Conservation (phyloP, 2,113 vertebrate species). For the Elachura formosa region DNA sequence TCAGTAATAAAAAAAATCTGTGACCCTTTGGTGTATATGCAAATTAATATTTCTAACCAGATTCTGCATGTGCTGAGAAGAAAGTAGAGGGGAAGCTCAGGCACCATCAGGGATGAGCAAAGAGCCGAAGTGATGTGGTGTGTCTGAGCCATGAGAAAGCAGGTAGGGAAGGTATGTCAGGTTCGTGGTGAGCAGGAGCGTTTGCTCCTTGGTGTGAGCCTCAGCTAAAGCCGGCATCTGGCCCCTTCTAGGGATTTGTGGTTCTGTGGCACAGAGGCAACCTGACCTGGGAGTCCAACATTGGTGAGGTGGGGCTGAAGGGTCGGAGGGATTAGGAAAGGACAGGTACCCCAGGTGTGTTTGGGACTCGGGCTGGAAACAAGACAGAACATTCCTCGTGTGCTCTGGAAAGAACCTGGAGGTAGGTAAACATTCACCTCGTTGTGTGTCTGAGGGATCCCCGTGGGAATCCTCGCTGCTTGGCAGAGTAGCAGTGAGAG, state of each 20-base stretch:
- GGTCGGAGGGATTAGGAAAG: neutral
- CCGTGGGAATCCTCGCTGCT: fast-evolving
- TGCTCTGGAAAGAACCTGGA: neutral
- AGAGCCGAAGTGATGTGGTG: fast-evolving
- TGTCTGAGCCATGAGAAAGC: fast-evolving
- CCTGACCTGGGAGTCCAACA: neutral
- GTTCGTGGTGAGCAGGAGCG: neutral
- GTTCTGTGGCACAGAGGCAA: fast-evolving
- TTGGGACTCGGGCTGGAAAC: neutral
- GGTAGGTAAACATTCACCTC: fast-evolving
- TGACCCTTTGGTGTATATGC: neutral
- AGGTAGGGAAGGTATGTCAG: fast-evolving
- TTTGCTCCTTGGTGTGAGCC: neutral
- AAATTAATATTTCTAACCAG: neutral
- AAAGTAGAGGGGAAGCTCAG: neutral
- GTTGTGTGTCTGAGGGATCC: neutral
- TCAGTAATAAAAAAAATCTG: neutral
- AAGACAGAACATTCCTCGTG: fast-evolving
- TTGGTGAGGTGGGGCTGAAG: neutral
- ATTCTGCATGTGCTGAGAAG: fast-evolving
- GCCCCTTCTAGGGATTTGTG: neutral
- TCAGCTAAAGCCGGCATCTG: neutral
- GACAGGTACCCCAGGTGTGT: fast-evolving
- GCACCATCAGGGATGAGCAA: neutral
- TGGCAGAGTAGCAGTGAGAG: neutral